Percentiles rank a stretch among this genome's conserved stretches.
Evolutionary conservation across 2,797 vertebrate genomes (phyloP).

Genomic region (Lagorchestes hirsutus): DNA sequence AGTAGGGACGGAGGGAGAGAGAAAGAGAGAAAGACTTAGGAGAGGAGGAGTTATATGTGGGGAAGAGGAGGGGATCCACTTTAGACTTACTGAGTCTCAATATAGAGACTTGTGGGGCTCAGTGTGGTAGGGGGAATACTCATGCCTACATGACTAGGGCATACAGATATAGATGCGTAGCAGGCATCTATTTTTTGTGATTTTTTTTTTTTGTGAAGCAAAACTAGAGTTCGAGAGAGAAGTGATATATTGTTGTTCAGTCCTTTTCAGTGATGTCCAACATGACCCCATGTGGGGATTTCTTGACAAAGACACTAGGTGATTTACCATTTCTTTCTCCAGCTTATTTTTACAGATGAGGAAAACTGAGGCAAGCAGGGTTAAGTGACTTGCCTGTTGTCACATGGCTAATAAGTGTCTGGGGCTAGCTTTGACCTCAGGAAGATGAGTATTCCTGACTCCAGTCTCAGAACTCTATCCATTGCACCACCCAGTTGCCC

Average conservation of each 20-base stretch:
- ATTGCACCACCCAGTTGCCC: too few relatives aligned
- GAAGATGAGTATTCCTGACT: not conserved
- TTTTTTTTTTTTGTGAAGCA: not conserved
- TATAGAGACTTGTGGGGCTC: not conserved
- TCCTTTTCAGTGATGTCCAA: too few relatives aligned
- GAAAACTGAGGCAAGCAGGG: not conserved
- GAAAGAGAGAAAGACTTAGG: too few relatives aligned
- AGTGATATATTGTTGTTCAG: not conserved
- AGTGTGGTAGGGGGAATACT: not conserved
- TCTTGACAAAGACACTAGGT: not conserved
- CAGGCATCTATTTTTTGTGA: not conserved
- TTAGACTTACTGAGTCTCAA: too few relatives aligned
- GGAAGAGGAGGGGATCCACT: too few relatives aligned
- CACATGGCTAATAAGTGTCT: not conserved
- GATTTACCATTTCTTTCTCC: too few relatives aligned
- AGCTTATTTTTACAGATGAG: too few relatives aligned
- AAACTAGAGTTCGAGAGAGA: not conserved
- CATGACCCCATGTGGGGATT: not conserved
- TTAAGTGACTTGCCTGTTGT: not conserved
- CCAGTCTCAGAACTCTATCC: not conserved
- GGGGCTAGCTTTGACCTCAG: not conserved
- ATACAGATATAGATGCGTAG: not conserved
- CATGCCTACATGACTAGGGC: not conserved
- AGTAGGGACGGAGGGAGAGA: too few relatives aligned
- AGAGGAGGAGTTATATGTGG: too few relatives aligned